Base-by-base conservation (phyloP, 2,888 invertebrate genomes). In the Leucoma salicis region DNA sequence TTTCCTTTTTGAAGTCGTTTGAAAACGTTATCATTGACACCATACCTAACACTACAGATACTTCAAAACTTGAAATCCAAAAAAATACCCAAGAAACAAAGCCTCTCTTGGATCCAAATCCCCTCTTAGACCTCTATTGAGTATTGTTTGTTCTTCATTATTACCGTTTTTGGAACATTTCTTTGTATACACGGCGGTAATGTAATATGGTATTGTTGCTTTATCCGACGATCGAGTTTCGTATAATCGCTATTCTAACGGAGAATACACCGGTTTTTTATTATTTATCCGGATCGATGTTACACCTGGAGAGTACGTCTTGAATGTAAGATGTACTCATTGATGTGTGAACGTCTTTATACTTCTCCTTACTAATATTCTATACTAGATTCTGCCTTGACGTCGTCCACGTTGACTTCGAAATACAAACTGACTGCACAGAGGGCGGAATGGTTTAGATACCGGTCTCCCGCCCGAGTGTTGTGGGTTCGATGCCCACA, bases 71-170 rank as follows among this genome's bases (percentile, higher is more conserved):
- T 67, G 58, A 74, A 70, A 75, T 70, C 73, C 74, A 77, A 84
- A 81, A 75, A 78, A 76, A 63, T 57, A 66, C 81, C 81, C 86
- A 86, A 86, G 86, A 86, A 85, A 79, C 70, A 56, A 16, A 62
- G 49, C 14, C 57, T 35, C 51, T 55, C 64, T 83, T 84, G 81
- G 84, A 78, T 84, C 79, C 70, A 79, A 82, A 86, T 85, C 86
- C 83, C 78, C 70, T 81, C 78, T 80, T 78, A 82, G 82, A 77
- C 73, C 77, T 78, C 79, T 74, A 79, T 83, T 72, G 78, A 74
- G 70, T 70, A 82, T 85, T 85, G 86, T 85, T 70, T 71, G 70
- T 64, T 55, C 61, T 61, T 69, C 59, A 57, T 53, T 65, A 66
- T 59, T 57, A 67, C 69, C 68, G 66, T 74, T 77, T 78, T 74